These are phyloP conservation scores for Drosophila prostipennis DNA, from an alignment of 2,888 invertebrate genomes.

Conservation along the genomic window DNA sequence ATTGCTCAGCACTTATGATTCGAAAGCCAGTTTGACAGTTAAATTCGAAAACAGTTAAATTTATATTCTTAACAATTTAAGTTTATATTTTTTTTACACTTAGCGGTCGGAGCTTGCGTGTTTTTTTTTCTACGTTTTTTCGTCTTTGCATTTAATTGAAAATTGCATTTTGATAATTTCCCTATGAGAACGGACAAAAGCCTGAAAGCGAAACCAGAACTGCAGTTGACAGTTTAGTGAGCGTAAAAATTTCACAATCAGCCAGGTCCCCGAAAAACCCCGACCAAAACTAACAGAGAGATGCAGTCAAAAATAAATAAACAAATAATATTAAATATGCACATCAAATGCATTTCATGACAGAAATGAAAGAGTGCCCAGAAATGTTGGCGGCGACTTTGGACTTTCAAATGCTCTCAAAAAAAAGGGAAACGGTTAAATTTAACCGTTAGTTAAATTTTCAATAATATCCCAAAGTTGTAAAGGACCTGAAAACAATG, in stretches of 20 bases:
- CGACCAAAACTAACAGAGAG: conserved; percentile 27
- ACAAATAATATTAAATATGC: conserved; percentile 42
- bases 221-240: conserved; percentile 63
- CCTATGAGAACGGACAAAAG: conserved; percentile 27
- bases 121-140: conserved; percentile 13
- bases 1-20: background rate
- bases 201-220: conserved; percentile 58
- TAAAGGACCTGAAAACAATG: no score
- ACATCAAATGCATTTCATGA: conserved; percentile 47
- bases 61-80: conserved; percentile 2
- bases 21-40: conserved; percentile 1
- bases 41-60: conserved; percentile 4
- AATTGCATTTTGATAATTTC: conserved; percentile 67
- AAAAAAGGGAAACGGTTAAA: no score
- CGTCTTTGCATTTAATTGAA: conserved; percentile 37
- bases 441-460: no score
- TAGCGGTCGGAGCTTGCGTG: no score
- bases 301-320: conserved; percentile 49
- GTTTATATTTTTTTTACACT: no score
- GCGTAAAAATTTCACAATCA: conserved; percentile 41
- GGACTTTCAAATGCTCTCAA: background rate
- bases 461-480: no score
- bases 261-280: background rate
- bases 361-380: conserved; percentile 1
- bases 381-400: background rate